phyloP scores from a whole-genome alignment of 2,797 vertebrate genomes.

The Anguilla anguilla region DNA sequence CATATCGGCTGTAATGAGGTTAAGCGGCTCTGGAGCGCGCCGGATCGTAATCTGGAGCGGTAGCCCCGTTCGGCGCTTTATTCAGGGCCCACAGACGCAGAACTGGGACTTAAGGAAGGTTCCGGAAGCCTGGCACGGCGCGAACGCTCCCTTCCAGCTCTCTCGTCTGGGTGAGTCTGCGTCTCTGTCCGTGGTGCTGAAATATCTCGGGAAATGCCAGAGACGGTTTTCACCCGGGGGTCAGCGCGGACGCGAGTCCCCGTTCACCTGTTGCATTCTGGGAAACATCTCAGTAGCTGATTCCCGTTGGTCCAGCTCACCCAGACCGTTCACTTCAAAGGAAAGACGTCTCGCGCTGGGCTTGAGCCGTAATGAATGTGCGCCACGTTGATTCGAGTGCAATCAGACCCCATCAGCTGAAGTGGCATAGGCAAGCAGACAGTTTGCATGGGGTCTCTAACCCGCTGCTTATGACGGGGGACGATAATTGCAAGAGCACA shows the following conservation, averaged over 20 bases:
- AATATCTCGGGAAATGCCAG: neutral
- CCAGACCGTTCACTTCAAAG: neutral
- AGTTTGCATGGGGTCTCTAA: neutral
- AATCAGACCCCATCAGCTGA: neutral
- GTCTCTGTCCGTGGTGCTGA: constrained; percentile 18
- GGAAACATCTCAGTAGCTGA: neutral
- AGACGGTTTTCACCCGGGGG: neutral
- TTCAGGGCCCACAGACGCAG: neutral
- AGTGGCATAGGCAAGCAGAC: neutral
- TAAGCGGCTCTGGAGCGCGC: neutral
- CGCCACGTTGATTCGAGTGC: neutral
- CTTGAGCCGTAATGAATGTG: neutral
- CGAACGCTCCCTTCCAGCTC: neutral
- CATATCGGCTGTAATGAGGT: neutral
- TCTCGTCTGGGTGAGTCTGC: neutral
- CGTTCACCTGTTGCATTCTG: neutral
- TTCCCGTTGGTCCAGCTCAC: neutral
- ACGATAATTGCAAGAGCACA: neutral
- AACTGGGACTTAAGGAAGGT: neutral
- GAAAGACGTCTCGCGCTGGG: neutral
- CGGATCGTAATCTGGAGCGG: neutral
- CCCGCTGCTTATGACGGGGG: neutral
- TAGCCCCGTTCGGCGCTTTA: neutral
- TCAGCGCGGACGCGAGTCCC: neutral
- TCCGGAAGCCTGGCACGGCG: neutral